phyloP scores from a whole-genome alignment of 2,888 invertebrate genomes.

The Erebia epiphron region DNA sequence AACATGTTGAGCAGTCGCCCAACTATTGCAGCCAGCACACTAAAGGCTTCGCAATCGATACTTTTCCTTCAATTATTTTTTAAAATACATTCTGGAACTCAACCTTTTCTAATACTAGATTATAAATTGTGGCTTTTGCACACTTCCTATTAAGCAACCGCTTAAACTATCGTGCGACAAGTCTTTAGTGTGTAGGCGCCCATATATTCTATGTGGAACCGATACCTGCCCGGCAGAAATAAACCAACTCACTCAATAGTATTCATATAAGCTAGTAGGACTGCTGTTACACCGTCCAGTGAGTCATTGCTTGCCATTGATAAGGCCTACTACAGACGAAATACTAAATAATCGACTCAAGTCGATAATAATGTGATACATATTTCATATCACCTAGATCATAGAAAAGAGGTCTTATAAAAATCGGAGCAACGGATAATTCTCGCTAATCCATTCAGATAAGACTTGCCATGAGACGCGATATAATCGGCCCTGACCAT shows the following conservation, averaged over 20 bases:
- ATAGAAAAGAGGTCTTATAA: not conserved
- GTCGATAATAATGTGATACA: too few species aligned
- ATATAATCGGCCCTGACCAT: not conserved
- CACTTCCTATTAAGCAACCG: not conserved
- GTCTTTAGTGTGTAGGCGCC: not conserved
- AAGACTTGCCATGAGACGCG: not conserved
- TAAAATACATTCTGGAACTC: not conserved
- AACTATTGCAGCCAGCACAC: not conserved
- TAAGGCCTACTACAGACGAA: not conserved
- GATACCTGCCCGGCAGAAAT: constrained; percentile 57
- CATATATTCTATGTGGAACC: constrained; percentile 36
- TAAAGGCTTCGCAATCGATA: not conserved
- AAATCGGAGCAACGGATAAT: not conserved
- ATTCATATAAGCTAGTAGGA: constrained; percentile 54
- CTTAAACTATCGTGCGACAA: not conserved
- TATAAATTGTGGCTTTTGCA: not conserved
- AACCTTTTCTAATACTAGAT: not conserved
- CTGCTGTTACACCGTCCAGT: constrained; percentile 57
- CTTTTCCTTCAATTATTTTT: not conserved
- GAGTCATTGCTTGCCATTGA: constrained; percentile 54
- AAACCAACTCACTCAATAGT: constrained; percentile 42
- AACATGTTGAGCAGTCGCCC: constrained; percentile 40
- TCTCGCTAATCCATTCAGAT: not conserved
- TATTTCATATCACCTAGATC: too few species aligned
- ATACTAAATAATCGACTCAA: not conserved